These are phyloP conservation scores for Chironomus tentans DNA, from an alignment of 2,888 invertebrate species.

Conservation along the genomic window DNA sequence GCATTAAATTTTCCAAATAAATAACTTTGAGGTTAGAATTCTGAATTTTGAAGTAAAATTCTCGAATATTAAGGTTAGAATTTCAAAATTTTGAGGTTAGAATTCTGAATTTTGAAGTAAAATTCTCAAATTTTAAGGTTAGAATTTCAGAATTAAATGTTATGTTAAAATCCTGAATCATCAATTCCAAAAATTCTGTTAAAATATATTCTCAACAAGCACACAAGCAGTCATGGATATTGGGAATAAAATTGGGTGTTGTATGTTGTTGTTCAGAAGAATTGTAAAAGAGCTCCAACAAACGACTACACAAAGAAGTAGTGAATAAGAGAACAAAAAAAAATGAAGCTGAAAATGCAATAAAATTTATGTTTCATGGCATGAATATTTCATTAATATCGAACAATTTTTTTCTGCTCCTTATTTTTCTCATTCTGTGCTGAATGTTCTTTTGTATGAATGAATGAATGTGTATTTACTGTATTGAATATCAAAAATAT, in stretches of 20 bases:
- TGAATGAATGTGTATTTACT: background rate
- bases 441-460: background rate
- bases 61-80: no score
- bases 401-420: background rate
- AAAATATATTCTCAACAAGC: background rate
- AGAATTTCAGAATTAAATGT: no score
- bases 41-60: no score
- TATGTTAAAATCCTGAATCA: no score
- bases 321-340: background rate
- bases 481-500: background rate
- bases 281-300: no score
- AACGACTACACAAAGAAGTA: background rate
- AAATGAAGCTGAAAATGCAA: constrained; percentile 11
- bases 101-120: no score
- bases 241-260: background rate
- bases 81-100: no score
- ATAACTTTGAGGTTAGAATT: no score
- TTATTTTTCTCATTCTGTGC: background rate
- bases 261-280: background rate
- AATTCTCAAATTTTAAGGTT: no score
- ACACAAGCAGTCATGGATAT: background rate
- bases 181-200: no score
- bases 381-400: constrained; percentile 25
- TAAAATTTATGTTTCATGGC: constrained; percentile 19
- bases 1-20: no score